phyloP scores from a whole-genome alignment of 2,888 invertebrate species.

The Synergus laeviventris region DNA sequence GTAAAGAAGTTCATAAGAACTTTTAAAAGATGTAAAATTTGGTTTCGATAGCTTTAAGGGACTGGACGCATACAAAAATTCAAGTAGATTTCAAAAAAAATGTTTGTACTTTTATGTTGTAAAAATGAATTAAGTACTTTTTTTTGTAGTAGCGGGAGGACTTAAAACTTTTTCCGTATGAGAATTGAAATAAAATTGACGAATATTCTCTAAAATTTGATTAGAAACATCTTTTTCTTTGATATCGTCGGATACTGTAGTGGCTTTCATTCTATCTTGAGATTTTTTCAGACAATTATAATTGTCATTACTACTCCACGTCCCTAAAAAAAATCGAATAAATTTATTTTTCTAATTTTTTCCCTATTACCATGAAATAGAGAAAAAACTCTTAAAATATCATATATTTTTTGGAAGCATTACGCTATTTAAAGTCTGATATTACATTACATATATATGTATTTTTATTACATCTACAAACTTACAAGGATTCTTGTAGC shows the following conservation, averaged over 20 bases:
- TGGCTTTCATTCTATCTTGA: conserved; percentile 37
- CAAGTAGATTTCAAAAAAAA: background rate
- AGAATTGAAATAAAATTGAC: conserved; percentile 59
- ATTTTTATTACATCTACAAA: background rate
- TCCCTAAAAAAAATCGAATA: no score
- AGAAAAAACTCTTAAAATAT: no score
- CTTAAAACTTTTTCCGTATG: conserved; percentile 57
- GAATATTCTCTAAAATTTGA: conserved; percentile 60
- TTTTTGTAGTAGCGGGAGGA: conserved; percentile 60
- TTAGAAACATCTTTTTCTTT: conserved; percentile 55
- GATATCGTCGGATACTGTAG: conserved; percentile 11
- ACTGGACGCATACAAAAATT: background rate
- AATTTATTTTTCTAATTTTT: no score
- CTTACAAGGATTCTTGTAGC: conserved; percentile 57
- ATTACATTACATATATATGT: no score
- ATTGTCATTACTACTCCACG: background rate
- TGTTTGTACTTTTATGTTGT: background rate
- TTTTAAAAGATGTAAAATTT: no score
- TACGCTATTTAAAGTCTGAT: no score
- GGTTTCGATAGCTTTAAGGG: no score
- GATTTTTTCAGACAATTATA: conserved; percentile 28
- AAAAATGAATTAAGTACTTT: conserved; percentile 55
- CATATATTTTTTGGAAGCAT: no score
- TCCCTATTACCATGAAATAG: no score
- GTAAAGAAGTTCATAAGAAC: no score